phyloP scores from a whole-genome alignment of 2,797 vertebrate genomes.

The Gambelia wislizenii region DNA sequence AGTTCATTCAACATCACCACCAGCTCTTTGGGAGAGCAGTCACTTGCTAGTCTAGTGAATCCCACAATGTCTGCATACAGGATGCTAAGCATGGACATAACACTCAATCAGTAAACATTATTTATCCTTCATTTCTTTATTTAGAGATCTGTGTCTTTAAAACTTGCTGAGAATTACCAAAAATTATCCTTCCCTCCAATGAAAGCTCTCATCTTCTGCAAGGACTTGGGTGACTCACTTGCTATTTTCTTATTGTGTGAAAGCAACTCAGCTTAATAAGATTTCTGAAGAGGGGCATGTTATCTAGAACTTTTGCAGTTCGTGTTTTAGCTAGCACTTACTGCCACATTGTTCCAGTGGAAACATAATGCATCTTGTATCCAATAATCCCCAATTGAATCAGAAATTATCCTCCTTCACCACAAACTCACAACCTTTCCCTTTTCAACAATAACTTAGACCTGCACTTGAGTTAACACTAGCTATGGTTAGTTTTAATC shows the following conservation, averaged over 20 bases:
- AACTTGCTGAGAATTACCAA: neutral
- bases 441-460: neutral
- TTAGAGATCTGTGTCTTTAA: fast-evolving
- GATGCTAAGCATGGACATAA: constrained; percentile 82
- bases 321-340: neutral
- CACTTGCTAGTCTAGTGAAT: constrained; percentile 96
- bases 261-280: neutral
- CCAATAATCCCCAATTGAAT: neutral
- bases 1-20: constrained; percentile 97
- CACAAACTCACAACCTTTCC: neutral
- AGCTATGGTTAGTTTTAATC: neutral
- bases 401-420: neutral
- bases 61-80: constrained; percentile 98
- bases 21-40: constrained; percentile 97
- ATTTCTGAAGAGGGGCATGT: neutral
- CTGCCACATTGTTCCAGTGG: neutral
- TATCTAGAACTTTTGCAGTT: neutral
- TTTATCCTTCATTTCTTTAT: neutral
- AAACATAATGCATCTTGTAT: neutral
- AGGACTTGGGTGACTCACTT: neutral
- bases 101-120: neutral
- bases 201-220: neutral
- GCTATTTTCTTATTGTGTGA: neutral
- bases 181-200: neutral
- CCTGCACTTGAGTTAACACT: neutral